Percentiles rank a stretch among this genome's conserved stretches.
Evolutionary conservation across 2,113 vertebrate genomes (phyloP).

Genomic region (Ondatra zibethicus): DNA sequence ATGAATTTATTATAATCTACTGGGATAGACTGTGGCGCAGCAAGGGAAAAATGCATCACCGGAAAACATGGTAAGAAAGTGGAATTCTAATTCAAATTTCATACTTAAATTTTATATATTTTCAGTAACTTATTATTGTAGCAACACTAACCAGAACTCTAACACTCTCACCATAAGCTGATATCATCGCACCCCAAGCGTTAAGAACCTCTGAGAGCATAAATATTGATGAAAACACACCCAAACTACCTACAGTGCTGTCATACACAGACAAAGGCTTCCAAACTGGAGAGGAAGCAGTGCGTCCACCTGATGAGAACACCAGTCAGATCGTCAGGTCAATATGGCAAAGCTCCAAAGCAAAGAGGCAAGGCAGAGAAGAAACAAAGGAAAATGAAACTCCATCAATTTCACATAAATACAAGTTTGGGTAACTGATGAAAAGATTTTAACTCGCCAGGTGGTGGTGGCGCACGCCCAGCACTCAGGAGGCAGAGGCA

Average conservation of each 20-base stretch:
- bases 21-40: not conserved
- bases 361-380: not conserved
- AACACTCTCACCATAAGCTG: not conserved
- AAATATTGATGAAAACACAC: not conserved
- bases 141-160: constrained; percentile 4
- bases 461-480: too few species aligned
- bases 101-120: not conserved
- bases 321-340: not conserved
- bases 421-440: not conserved
- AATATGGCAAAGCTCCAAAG: constrained; percentile 26
- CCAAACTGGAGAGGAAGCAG: not conserved
- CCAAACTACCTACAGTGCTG: constrained; percentile 1
- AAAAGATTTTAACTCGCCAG: not conserved
- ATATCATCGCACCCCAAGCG: not conserved
- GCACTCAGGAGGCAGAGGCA: too few species aligned
- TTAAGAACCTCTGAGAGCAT: not conserved
- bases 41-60: not conserved
- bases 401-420: not conserved
- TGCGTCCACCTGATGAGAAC: not conserved
- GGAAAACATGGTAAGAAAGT: not conserved
- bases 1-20: constrained; percentile 40
- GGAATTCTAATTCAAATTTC: not conserved
- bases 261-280: not conserved
- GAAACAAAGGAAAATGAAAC: not conserved
- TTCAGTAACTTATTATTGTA: constrained; percentile 2